Evolutionary conservation across 2,888 invertebrate species (phyloP).

Genomic region (Diarsia rubi): DNA sequence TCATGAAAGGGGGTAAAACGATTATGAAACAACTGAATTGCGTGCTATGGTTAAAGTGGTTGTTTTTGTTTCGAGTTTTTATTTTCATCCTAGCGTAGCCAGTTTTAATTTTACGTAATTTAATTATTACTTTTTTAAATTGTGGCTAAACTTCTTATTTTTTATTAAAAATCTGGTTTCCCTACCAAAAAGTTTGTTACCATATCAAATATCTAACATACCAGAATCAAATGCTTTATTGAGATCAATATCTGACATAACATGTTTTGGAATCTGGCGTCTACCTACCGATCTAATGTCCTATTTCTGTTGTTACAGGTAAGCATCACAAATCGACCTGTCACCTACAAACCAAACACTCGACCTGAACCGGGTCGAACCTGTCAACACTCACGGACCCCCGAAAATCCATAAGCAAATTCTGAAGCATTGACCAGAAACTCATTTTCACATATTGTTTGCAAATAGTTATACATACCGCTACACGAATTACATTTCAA

Average conservation of each 20-base stretch:
- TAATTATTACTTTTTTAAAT: background rate
- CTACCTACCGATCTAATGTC: conserved; percentile 23
- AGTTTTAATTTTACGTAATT: background rate
- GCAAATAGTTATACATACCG: conserved; percentile 79
- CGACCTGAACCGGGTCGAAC: background rate
- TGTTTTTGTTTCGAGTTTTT: conserved; percentile 23
- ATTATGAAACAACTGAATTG: conserved; percentile 41
- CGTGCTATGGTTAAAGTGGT: conserved; percentile 6
- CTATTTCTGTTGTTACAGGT: conserved; percentile 74
- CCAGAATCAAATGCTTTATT: background rate
- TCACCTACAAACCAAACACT: conserved; percentile 15
- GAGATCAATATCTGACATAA: conserved; percentile 1
- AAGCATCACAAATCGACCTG: conserved; percentile 66
- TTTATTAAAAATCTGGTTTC: background rate
- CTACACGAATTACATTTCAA: conserved; percentile 79
- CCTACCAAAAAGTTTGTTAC: background rate
- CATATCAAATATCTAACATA: background rate
- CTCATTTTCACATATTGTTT: conserved; percentile 81
- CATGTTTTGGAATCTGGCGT: background rate
- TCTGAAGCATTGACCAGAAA: conserved; percentile 66
- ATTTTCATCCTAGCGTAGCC: background rate
- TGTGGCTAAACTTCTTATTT: rapidly evolving
- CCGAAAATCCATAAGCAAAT: conserved; percentile 51
- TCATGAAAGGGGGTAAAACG: conserved; percentile 54
- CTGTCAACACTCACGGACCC: conserved; percentile 16